Evolutionary conservation across 2,797 vertebrate species (phyloP), one percentile per base, ranked within the genome.

Genomic region (Anisognathus igniventris): DNA sequence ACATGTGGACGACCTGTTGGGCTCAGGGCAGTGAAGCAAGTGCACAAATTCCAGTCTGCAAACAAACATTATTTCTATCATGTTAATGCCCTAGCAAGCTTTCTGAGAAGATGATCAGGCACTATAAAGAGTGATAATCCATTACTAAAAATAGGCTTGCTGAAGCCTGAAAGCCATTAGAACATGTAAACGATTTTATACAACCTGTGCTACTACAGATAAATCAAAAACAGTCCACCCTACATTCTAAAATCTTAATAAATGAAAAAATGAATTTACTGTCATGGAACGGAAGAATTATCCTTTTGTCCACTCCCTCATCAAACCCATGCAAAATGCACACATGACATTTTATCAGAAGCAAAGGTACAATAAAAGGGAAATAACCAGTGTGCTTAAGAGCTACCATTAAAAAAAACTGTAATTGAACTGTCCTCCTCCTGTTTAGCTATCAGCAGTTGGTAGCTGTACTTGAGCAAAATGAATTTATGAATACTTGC

Each of bases 81-180:
- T 44, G 78, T 81, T 95, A 97, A 87, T 92, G 79, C 92, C 30
- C 68, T 20, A 90, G 65, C 94, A 84, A 94, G 78, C 81, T 92
- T 92, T 81, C 93, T 50, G 64, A 96, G 96, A 83, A 92, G 95
- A 92, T 85, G 92, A 96, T 93, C 83, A 79, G 95, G 76, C 70
- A 95, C 93, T 96, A 94, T 86, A 95, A 87, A 87, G 68, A 78
- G 92, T 68, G 92, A 93, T 96, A 96, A 95, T 96, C 91, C 86
- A 64, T 40, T 83, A 89, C 92, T 96, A 97, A 96, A 93, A 95
- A 94, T 92, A 97, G 81, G 42, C 65, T 71, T 90, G 84, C 78
- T 83, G 84, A 94, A 94, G 81, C 85, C 61, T 84, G 48, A 79
- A 93, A 95, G 67, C 71, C 68, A 60, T 74, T 79, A 92, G 60